Conservation (phyloP, 1,140 invertebrate genomes). For the Phymorhynchus buccinoides region DNA sequence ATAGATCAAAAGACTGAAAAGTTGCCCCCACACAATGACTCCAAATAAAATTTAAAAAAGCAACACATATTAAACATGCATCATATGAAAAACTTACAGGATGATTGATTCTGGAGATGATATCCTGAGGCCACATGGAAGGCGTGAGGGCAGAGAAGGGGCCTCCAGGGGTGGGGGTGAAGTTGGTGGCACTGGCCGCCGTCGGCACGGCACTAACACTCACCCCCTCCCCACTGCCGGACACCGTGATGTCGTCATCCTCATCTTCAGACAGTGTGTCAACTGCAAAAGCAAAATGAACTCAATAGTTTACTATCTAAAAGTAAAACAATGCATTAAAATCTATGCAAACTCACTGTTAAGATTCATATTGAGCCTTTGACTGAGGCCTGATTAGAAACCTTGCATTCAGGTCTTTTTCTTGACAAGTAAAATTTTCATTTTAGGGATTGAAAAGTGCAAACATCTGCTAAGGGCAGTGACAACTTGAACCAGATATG, state of each 20-base stretch:
- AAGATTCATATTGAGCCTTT: too few relatives aligned
- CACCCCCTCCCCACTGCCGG: conserved; percentile 70
- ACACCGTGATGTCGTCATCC: conserved; percentile 77
- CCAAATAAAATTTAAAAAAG: neutral
- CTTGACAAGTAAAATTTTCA: too few relatives aligned
- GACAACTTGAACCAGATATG: too few relatives aligned
- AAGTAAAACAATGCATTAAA: too few relatives aligned
- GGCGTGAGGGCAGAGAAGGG: conserved; percentile 89
- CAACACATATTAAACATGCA: neutral
- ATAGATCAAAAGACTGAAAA: neutral
- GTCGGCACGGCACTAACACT: conserved; percentile 75
- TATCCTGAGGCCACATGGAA: conserved; percentile 97
- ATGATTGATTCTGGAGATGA: conserved; percentile 82
- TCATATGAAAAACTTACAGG: conserved; percentile 56
- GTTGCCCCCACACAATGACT: neutral
- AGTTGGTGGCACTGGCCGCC: conserved; percentile 58
- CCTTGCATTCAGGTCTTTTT: too few relatives aligned
- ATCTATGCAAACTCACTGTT: too few relatives aligned
- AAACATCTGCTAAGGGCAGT: too few relatives aligned
- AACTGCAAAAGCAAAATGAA: conserved; percentile 75
- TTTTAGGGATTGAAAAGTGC: too few relatives aligned
- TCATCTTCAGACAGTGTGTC: conserved; percentile 88
- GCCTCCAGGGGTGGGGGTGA: conserved; percentile 73
- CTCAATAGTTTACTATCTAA: too few relatives aligned
- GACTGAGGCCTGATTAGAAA: too few relatives aligned